Evolutionary conservation across 2,113 vertebrate genomes (phyloP).

Genomic region (Castor canadensis): DNA sequence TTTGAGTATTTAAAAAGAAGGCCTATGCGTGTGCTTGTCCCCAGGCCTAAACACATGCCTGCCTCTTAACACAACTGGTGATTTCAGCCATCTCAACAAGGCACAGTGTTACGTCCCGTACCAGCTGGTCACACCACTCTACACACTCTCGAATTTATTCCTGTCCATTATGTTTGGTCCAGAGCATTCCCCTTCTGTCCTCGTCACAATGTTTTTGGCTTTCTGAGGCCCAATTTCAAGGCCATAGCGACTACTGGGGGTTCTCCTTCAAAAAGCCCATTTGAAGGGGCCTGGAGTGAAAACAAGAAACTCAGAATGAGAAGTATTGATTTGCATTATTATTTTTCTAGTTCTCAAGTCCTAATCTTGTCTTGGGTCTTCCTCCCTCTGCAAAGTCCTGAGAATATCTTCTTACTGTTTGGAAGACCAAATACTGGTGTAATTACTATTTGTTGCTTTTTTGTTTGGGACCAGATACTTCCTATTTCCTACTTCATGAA

Average conservation of each 20-base stretch:
- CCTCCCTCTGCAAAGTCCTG: background rate
- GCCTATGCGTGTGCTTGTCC: too few species aligned
- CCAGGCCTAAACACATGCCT: background rate
- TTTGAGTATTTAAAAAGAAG: background rate
- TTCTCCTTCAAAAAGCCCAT: background rate
- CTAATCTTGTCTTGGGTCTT: background rate
- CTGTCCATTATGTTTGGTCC: rapidly evolving
- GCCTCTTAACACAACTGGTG: background rate
- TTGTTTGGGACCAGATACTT: background rate
- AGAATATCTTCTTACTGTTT: background rate
- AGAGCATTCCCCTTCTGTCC: background rate
- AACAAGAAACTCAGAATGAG: background rate
- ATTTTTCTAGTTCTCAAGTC: background rate
- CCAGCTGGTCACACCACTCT: background rate
- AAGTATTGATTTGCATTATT: background rate
- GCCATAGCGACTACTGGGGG: background rate
- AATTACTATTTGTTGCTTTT: background rate
- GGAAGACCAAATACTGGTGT: background rate
- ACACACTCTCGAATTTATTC: background rate
- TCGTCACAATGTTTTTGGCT: background rate
- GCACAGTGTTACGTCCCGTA: background rate
- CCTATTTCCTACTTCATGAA: slow-evolving; percentile 5
- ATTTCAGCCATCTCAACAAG: too few species aligned
- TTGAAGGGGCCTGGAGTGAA: background rate
- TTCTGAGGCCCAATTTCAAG: background rate